Evolutionary conservation across 1,140 invertebrate genomes (phyloP).

Genomic region (Drosophila orosa): DNA sequence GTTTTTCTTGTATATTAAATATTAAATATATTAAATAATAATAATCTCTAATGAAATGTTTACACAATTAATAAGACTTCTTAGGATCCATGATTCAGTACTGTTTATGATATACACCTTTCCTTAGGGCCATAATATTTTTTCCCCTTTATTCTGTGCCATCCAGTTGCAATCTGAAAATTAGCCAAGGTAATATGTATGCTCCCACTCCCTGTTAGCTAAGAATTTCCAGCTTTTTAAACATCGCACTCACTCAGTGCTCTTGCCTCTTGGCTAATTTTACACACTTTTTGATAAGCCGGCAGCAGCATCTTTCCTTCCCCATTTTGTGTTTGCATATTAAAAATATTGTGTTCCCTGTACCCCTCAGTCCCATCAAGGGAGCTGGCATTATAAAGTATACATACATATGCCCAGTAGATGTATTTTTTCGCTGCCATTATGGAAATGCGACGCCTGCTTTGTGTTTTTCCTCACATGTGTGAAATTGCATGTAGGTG

Average conservation of each 20-base stretch:
- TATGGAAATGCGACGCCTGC: conserved; percentile 68
- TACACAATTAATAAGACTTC: background rate
- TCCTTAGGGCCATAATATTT: background rate
- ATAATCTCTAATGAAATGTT: background rate
- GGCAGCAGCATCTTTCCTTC: conserved; percentile 31
- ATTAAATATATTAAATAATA: too few relatives aligned
- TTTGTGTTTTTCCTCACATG: conserved; percentile 59
- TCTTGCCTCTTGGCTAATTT: conserved; percentile 69
- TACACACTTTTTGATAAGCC: conserved; percentile 77
- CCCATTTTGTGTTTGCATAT: conserved; percentile 59
- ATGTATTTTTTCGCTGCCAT: conserved; percentile 35
- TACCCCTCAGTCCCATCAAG: background rate
- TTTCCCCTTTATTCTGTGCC: background rate
- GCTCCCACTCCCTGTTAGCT: background rate
- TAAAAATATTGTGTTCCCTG: conserved; percentile 66
- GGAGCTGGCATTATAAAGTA: background rate
- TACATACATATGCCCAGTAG: background rate
- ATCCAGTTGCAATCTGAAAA: conserved; percentile 14
- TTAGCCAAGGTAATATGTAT: conserved; percentile 42
- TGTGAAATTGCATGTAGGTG: conserved; percentile 71
- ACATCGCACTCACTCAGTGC: conserved; percentile 45
- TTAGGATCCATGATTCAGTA: too few relatives aligned
- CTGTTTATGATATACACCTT: background rate
- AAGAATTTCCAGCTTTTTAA: conserved; percentile 62
- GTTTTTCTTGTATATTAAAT: background rate